A percentile compares a stretch with the other conserved stretches of the same genome.
These are phyloP conservation scores for Neofelis nebulosa DNA, from an alignment of 2,113 vertebrate species.

Conservation along the genomic window DNA sequence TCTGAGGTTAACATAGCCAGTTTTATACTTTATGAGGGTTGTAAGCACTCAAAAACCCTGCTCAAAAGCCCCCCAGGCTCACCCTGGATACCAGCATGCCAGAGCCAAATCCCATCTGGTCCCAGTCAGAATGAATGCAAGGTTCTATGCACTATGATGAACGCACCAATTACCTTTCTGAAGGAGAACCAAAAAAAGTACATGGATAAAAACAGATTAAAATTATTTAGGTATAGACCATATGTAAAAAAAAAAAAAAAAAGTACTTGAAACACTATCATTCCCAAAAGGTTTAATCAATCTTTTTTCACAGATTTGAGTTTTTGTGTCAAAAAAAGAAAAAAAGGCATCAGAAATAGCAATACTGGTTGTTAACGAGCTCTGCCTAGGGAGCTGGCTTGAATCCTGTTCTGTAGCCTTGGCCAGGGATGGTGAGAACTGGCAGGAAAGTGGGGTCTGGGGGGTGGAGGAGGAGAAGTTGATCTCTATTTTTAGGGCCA, in stretches of 20 bases:
- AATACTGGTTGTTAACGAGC: slow-evolving; percentile 36
- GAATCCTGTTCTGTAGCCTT: neutral
- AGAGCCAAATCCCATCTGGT: neutral
- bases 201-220: neutral
- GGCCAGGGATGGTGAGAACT: slow-evolving; percentile 2
- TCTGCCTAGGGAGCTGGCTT: slow-evolving; percentile 43
- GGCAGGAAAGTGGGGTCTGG: slow-evolving; percentile 15
- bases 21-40: neutral
- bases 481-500: slow-evolving; percentile 67
- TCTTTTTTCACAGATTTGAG: slow-evolving; percentile 32
- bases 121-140: neutral
- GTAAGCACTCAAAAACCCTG: neutral
- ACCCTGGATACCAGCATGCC: neutral
- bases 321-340: neutral
- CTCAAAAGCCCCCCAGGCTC: neutral
- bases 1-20: neutral
- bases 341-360: neutral
- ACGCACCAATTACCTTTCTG: neutral
- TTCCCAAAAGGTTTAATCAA: neutral
- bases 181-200: neutral
- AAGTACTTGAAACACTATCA: neutral
- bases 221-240: neutral
- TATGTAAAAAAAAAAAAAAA: neutral
- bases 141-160: neutral
- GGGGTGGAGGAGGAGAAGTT: slow-evolving; percentile 33